Conservation (phyloP, 2,888 invertebrate genomes). For the Thera britannica region DNA sequence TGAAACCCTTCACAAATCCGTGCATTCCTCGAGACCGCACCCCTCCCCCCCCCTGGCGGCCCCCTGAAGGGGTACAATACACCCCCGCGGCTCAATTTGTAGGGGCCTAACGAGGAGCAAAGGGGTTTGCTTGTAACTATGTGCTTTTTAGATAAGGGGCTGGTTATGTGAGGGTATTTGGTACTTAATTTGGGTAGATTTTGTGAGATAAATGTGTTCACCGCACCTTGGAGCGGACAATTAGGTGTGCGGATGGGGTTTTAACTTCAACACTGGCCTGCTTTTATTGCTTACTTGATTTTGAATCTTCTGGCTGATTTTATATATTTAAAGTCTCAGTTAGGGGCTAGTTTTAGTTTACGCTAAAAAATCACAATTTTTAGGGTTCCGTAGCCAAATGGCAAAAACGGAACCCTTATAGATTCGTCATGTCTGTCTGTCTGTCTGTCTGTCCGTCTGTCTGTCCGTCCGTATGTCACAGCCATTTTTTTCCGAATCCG, state of each 20-base stretch:
- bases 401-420: too few species aligned
- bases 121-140: slow-evolving; percentile 47
- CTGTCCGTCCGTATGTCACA: too few species aligned
- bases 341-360: too few species aligned
- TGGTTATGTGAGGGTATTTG: slow-evolving; percentile 42
- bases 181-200: slow-evolving; percentile 44
- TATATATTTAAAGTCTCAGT: too few species aligned
- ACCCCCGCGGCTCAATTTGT: slow-evolving; percentile 58
- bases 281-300: background rate
- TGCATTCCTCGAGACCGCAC: slow-evolving; percentile 46
- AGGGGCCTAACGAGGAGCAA: slow-evolving; percentile 69
- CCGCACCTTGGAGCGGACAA: slow-evolving; percentile 19
- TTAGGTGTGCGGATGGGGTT: slow-evolving; percentile 21
- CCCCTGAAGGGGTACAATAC: slow-evolving; percentile 30
- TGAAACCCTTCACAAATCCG: slow-evolving; percentile 42
- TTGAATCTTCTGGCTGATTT: background rate
- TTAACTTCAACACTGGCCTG: slow-evolving; percentile 15
- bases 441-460: too few species aligned
- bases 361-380: too few species aligned
- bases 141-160: slow-evolving; percentile 41
- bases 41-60: slow-evolving; percentile 25
- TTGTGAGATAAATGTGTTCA: slow-evolving; percentile 34
- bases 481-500: too few species aligned
- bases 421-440: too few species aligned
- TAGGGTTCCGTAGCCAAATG: too few species aligned